Evolutionary conservation across 1,140 invertebrate species (phyloP).

Genomic region (Triops longicaudatus): DNA sequence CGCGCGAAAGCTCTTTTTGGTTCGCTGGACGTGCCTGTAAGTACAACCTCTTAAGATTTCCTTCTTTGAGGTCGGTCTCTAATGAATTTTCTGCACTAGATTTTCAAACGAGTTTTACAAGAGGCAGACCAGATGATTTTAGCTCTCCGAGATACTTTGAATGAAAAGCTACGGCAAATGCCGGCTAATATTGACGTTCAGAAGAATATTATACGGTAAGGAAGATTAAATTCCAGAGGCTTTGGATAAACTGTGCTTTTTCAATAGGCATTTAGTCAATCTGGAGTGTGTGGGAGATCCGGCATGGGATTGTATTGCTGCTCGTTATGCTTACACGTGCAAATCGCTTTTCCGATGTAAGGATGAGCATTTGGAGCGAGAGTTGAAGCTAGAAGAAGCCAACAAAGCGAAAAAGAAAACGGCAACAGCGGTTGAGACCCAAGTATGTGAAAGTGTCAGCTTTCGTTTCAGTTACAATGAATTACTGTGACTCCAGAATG

Average conservation of each 20-base stretch:
- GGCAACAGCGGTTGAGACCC: neutral
- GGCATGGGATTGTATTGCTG: slow-evolving; percentile 82
- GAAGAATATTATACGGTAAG: slow-evolving; percentile 76
- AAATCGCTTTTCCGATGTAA: slow-evolving; percentile 53
- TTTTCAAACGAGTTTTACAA: slow-evolving; percentile 74
- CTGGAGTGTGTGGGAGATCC: slow-evolving; percentile 70
- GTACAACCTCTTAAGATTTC: slow-evolving; percentile 36
- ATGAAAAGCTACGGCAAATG: slow-evolving; percentile 74
- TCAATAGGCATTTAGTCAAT: slow-evolving; percentile 47
- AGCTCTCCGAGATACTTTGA: slow-evolving; percentile 67
- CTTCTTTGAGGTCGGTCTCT: neutral
- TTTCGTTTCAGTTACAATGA: neutral
- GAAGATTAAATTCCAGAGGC: neutral
- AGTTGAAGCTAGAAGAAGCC: slow-evolving; percentile 21
- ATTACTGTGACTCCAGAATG: neutral
- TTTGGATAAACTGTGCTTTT: neutral
- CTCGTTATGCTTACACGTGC: slow-evolving; percentile 64
- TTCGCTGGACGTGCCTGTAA: slow-evolving; percentile 78
- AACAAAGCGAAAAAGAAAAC: slow-evolving; percentile 13
- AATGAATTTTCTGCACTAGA: slow-evolving; percentile 38
- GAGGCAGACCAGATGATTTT: slow-evolving; percentile 85
- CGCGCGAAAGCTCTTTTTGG: slow-evolving; percentile 92
- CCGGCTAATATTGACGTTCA: slow-evolving; percentile 84
- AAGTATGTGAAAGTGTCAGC: neutral
- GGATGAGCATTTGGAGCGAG: slow-evolving; percentile 44